Evolutionary conservation across 1,140 invertebrate species (phyloP).

Genomic region (Aphaenogaster rudis): DNA sequence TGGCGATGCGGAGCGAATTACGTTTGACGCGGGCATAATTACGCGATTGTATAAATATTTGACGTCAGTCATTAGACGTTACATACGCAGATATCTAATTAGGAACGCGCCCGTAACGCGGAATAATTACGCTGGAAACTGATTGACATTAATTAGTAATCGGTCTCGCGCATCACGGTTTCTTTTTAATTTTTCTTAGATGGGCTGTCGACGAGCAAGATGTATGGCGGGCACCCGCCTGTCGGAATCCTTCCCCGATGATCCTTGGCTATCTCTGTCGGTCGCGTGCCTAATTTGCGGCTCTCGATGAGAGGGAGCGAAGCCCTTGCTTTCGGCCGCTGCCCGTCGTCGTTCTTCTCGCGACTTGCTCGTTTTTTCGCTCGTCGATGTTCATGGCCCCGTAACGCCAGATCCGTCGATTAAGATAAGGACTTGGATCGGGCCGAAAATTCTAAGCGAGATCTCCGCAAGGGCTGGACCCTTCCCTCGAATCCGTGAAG

Average conservation of each 20-base stretch:
- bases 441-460: conserved; percentile 63
- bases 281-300: conserved; percentile 67
- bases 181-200: conserved; percentile 23
- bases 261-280: conserved; percentile 53
- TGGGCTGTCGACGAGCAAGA: conserved; percentile 37
- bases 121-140: conserved; percentile 37
- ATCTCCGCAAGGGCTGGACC: conserved; percentile 70
- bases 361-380: conserved; percentile 34
- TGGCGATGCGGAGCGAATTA: conserved; percentile 37
- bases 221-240: conserved; percentile 29
- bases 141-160: conserved; percentile 57
- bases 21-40: conserved; percentile 38
- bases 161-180: not conserved
- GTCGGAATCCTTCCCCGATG: conserved; percentile 44
- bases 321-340: conserved; percentile 15
- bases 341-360: conserved; percentile 34
- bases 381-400: conserved; percentile 3
- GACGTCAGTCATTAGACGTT: conserved; percentile 14
- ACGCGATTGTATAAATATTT: conserved; percentile 35
- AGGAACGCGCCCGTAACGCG: not conserved
- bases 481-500: conserved; percentile 31
- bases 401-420: conserved; percentile 70
- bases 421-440: conserved; percentile 69
- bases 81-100: conserved; percentile 12
- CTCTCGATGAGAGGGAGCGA: conserved; percentile 41